These are phyloP conservation scores for Hystrix brachyura DNA, from an alignment of 2,113 vertebrate species.

Conservation along the genomic window DNA sequence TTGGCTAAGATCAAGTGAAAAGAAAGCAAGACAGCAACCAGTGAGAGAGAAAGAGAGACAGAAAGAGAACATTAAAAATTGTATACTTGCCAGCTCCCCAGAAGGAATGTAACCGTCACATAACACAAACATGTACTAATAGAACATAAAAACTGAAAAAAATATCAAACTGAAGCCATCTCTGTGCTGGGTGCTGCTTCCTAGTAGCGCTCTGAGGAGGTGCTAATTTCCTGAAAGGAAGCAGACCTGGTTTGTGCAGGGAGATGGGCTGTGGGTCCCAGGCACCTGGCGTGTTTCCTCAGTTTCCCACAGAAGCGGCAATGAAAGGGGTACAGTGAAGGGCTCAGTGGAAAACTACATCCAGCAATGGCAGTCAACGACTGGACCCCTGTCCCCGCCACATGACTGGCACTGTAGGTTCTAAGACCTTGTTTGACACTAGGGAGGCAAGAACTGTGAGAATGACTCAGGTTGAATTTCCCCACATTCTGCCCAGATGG, in stretches of 20 bases:
- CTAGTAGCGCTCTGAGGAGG: background rate
- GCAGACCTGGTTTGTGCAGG: background rate
- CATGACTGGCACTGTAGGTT: conserved; percentile 17
- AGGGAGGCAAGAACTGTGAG: conserved; percentile 28
- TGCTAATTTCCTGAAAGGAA: background rate
- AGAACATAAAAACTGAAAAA: background rate
- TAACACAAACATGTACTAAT: background rate
- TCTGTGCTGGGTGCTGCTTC: background rate
- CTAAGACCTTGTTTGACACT: conserved; percentile 45
- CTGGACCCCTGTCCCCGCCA: background rate
- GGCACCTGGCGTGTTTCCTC: background rate
- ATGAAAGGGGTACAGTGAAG: background rate
- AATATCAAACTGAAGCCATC: background rate
- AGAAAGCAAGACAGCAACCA: no score
- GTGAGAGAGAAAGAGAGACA: background rate
- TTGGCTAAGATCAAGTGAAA: no score
- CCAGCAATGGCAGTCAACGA: background rate
- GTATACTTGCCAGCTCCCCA: background rate
- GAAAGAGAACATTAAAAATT: background rate
- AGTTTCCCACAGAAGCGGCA: conserved; percentile 41
- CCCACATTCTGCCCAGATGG: conserved; percentile 1
- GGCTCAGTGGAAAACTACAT: background rate
- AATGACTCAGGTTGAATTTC: conserved; percentile 73
- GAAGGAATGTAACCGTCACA: background rate
- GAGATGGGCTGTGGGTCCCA: background rate